These are phyloP conservation scores for Ectemnius continuus DNA, from an alignment of 2,888 invertebrate genomes.

Conservation along the genomic window DNA sequence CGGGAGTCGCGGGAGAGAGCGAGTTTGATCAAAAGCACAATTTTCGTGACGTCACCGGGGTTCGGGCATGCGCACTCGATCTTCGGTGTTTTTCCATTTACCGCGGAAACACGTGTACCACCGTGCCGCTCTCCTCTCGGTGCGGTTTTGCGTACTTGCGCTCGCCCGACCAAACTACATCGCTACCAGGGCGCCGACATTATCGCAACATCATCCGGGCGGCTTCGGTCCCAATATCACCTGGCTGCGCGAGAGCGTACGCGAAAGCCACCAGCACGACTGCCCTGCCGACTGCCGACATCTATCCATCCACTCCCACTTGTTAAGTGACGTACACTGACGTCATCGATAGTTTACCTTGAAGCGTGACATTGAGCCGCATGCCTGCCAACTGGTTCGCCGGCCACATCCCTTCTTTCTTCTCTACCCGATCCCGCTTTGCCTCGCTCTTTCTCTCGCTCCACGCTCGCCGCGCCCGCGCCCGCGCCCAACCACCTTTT, in stretches of 20 bases:
- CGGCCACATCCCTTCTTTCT: conserved; percentile 22
- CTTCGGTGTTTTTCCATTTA: conserved; percentile 78
- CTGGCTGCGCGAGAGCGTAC: conserved; percentile 64
- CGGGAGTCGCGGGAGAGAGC: conserved; percentile 35
- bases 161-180: conserved; percentile 57
- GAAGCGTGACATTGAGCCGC: conserved; percentile 77
- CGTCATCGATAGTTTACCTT: conserved; percentile 78
- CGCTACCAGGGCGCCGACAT: conserved; percentile 66
- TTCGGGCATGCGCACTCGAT: conserved; percentile 75
- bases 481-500: neutral
- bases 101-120: conserved; percentile 66
- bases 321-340: conserved; percentile 78
- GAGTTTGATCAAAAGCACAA: conserved; percentile 74
- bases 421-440: neutral
- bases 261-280: conserved; percentile 50
- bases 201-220: conserved; percentile 56
- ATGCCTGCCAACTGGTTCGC: conserved; percentile 62
- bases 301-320: conserved; percentile 77
- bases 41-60: conserved; percentile 76
- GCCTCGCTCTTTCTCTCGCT: neutral
- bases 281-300: conserved; percentile 69
- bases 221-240: conserved; percentile 64
- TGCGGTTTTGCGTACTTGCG: neutral
- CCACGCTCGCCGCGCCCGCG: conserved; percentile 21
- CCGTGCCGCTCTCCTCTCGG: conserved; percentile 40